Evolutionary conservation across 2,888 invertebrate genomes (phyloP).

Genomic region (Zygothrica quintamaculata): DNA sequence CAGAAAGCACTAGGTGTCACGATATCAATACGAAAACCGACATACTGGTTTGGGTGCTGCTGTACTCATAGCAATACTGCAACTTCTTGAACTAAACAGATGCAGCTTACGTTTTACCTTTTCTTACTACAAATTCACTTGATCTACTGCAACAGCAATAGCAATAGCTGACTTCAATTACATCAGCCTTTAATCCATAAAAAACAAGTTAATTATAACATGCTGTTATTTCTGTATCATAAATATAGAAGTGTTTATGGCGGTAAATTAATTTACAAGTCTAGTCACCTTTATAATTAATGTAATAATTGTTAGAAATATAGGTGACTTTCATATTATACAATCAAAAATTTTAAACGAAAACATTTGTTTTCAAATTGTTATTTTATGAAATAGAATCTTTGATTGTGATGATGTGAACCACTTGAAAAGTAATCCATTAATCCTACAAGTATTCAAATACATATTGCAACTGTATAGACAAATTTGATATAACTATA

Average conservation of each 20-base stretch:
- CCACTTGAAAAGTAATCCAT: too few species aligned
- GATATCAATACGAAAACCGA: conserved; percentile 34
- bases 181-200: conserved; percentile 58
- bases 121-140: conserved; percentile 51
- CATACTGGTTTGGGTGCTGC: conserved; percentile 52
- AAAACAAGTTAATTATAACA: conserved; percentile 56
- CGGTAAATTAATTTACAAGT: not conserved
- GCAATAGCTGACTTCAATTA: conserved; percentile 60
- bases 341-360: too few species aligned
- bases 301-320: too few species aligned
- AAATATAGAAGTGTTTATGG: conserved; percentile 25
- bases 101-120: conserved; percentile 11
- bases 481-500: too few species aligned
- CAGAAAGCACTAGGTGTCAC: conserved; percentile 34
- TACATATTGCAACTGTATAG: too few species aligned
- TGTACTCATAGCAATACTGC: conserved; percentile 44
- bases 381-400: too few species aligned
- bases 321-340: too few species aligned
- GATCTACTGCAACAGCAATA: conserved; percentile 62
- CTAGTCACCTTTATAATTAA: too few species aligned
- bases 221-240: conserved; percentile 25
- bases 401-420: too few species aligned
- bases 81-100: conserved; percentile 25
- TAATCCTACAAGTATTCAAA: too few species aligned
- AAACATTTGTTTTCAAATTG: too few species aligned